These are phyloP conservation scores for Noturus placidus DNA, from an alignment of 2,113 vertebrate genomes.

Conservation along the genomic window DNA sequence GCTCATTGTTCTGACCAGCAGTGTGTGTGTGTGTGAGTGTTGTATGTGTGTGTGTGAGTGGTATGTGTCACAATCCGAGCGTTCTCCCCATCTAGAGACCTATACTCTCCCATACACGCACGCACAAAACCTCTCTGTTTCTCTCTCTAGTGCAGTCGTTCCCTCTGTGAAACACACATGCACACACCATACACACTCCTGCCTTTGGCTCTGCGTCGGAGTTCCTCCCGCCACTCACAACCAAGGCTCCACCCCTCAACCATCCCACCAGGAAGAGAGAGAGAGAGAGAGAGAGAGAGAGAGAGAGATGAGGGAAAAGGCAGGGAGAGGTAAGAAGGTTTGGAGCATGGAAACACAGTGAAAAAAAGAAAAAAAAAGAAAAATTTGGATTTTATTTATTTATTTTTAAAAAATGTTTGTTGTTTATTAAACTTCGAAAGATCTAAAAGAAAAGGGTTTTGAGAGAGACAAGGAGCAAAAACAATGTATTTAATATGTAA, in stretches of 20 bases:
- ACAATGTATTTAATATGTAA: neutral
- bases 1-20: conserved; percentile 59
- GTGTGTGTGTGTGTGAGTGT: conserved; percentile 41
- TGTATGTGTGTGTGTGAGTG: neutral
- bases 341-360: neutral
- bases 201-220: conserved; percentile 66
- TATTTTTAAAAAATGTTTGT: neutral
- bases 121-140: conserved; percentile 5
- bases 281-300: neutral
- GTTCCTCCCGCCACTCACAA: conserved; percentile 67
- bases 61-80: conserved; percentile 61
- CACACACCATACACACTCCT: conserved; percentile 38
- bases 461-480: neutral
- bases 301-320: conserved; percentile 1
- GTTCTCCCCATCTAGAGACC: conserved; percentile 56
- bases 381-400: neutral
- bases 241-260: conserved; percentile 66
- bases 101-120: conserved; percentile 16
- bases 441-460: neutral
- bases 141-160: conserved; percentile 4
- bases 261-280: conserved; percentile 63
- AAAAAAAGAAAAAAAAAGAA: too few species aligned
- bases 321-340: neutral
- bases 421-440: neutral
- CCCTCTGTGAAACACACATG: conserved; percentile 24